Percentiles rank a stretch among this genome's conserved stretches.
Evolutionary conservation across 1,140 invertebrate species (phyloP).

Genomic region (roundworm (Caenorhabditis elegans)): WBcel235 BX284605.5:16311501-16312000

Average conservation of each 20-base stretch:
- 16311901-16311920: not conserved
- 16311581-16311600: constrained; percentile 22
- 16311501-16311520: not conserved
- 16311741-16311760: not conserved
- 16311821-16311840: not conserved
- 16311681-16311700: constrained; percentile 23
- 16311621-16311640: no score
- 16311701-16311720: constrained; percentile 27
- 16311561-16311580: not conserved
- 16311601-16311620: constrained; percentile 6
- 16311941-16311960: no score
- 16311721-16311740: constrained; percentile 3
- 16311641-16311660: not conserved
- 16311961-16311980: no score
- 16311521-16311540: not conserved
- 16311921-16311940: no score
- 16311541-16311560: not conserved
- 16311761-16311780: not conserved
- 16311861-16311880: not conserved
- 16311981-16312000: no score
- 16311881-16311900: not conserved
- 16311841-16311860: constrained; percentile 27
- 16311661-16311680: not conserved
- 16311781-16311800: not conserved
- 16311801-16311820: constrained; percentile 21